These are phyloP conservation scores for Physeter macrocephalus DNA, from an alignment of 2,113 vertebrate genomes.

Conservation along the genomic window DNA sequence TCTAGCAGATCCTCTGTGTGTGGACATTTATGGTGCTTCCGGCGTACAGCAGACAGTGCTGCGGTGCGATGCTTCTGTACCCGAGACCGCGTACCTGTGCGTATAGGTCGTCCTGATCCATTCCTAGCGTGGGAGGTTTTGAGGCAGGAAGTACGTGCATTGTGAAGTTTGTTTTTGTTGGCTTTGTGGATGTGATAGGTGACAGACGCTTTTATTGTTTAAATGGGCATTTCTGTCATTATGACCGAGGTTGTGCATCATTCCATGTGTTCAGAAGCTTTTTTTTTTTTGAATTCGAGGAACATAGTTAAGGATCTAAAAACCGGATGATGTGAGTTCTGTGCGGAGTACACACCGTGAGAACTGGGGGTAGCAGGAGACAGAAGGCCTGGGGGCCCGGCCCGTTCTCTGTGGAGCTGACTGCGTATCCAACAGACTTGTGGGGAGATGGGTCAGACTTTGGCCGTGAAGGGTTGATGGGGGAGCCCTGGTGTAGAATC, in stretches of 20 bases:
- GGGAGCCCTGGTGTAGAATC: background rate
- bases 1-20: background rate
- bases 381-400: background rate
- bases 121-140: background rate
- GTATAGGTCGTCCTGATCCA: background rate
- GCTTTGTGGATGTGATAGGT: background rate
- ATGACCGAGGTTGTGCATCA: background rate
- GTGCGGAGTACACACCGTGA: accelerated
- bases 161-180: background rate
- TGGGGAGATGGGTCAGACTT: background rate
- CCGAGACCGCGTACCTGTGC: accelerated
- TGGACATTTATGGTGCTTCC: background rate
- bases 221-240: background rate
- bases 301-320: background rate
- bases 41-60: background rate
- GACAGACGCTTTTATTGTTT: background rate
- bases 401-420: background rate
- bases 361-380: background rate
- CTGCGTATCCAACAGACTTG: no score
- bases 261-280: background rate
- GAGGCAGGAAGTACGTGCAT: background rate
- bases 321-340: background rate
- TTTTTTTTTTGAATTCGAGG: no score
- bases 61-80: accelerated
- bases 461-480: background rate